Percentiles rank a stretch among this genome's conserved stretches.
Evolutionary conservation across 2,113 vertebrate genomes (phyloP).

Genomic region (Oplegnathus fasciatus): DNA sequence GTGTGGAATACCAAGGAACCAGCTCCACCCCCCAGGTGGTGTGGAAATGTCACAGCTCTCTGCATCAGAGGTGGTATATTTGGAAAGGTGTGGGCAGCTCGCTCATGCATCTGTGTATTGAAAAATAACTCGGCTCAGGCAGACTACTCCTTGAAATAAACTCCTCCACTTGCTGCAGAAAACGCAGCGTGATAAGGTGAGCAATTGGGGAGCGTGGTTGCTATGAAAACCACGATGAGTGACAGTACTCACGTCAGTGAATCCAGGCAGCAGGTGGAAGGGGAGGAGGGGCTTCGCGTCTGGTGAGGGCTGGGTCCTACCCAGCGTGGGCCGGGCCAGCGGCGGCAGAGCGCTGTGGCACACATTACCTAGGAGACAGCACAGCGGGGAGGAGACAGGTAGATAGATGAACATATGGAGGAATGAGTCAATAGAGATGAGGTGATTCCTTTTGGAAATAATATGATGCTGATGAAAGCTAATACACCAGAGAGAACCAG

Average conservation of each 20-base stretch:
- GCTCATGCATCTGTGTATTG: slow-evolving; percentile 55
- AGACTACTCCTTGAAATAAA: slow-evolving; percentile 7
- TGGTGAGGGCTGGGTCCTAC: slow-evolving; percentile 61
- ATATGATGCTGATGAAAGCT: not conserved
- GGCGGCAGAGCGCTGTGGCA: slow-evolving; percentile 65
- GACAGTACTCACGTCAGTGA: slow-evolving; percentile 73
- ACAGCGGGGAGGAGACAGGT: slow-evolving; percentile 26
- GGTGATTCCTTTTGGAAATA: not conserved
- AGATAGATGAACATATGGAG: slow-evolving; percentile 40
- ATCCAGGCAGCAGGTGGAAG: slow-evolving; percentile 73
- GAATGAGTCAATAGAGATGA: not conserved
- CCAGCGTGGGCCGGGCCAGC: slow-evolving; percentile 53
- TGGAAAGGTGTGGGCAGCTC: slow-evolving; percentile 73
- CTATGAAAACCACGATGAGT: slow-evolving; percentile 26
- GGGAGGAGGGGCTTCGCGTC: slow-evolving; percentile 71
- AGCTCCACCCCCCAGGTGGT: slow-evolving; percentile 51
- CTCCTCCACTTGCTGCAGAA: slow-evolving; percentile 19
- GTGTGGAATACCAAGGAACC: slow-evolving; percentile 63
- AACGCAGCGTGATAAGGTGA: not conserved
- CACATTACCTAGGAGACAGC: slow-evolving; percentile 70
- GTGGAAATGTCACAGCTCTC: slow-evolving; percentile 73
- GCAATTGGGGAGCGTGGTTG: slow-evolving; percentile 11
- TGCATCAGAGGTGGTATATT: slow-evolving; percentile 74
- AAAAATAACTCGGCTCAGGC: slow-evolving; percentile 31
- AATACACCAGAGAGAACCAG: not conserved